A percentile compares a stretch with the other conserved stretches of the same genome.
These are phyloP conservation scores for Volucella zonaria DNA, from an alignment of 2,888 invertebrate genomes.

Conservation along the genomic window DNA sequence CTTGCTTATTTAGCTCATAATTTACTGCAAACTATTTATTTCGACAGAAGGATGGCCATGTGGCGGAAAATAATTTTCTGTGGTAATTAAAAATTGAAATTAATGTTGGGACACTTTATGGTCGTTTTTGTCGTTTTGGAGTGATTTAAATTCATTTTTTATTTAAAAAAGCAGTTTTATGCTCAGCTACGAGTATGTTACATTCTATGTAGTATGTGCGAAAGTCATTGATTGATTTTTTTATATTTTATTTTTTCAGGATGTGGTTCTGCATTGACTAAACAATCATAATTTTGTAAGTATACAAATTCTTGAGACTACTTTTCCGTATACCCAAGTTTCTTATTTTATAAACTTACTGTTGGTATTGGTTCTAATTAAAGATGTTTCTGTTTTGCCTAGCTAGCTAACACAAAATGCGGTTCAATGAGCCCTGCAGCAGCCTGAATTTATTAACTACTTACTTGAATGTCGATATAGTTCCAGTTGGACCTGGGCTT, in stretches of 20 bases:
- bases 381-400: too few species aligned
- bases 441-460: too few species aligned
- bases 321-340: not conserved
- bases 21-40: constrained; percentile 59
- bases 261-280: constrained; percentile 42
- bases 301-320: not conserved
- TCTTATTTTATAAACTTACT: not conserved
- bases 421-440: too few species aligned
- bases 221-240: not conserved
- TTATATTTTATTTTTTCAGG: constrained; percentile 42
- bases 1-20: constrained; percentile 50
- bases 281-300: constrained; percentile 63
- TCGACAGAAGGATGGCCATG: constrained; percentile 22
- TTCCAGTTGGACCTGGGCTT: too few species aligned
- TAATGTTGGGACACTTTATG: constrained; percentile 53
- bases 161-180: too few species aligned
- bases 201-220: not conserved
- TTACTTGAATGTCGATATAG: too few species aligned
- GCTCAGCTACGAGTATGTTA: not conserved
- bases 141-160: not conserved
- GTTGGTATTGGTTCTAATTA: too few species aligned
- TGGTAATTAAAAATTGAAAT: constrained; percentile 60
- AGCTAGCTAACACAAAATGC: too few species aligned
- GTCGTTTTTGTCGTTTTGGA: constrained; percentile 23
- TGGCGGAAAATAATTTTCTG: constrained; percentile 45